Percentiles rank a stretch among this genome's conserved stretches.
These are phyloP conservation scores for Acheta domesticus DNA, from an alignment of 2,888 invertebrate genomes.

Conservation along the genomic window DNA sequence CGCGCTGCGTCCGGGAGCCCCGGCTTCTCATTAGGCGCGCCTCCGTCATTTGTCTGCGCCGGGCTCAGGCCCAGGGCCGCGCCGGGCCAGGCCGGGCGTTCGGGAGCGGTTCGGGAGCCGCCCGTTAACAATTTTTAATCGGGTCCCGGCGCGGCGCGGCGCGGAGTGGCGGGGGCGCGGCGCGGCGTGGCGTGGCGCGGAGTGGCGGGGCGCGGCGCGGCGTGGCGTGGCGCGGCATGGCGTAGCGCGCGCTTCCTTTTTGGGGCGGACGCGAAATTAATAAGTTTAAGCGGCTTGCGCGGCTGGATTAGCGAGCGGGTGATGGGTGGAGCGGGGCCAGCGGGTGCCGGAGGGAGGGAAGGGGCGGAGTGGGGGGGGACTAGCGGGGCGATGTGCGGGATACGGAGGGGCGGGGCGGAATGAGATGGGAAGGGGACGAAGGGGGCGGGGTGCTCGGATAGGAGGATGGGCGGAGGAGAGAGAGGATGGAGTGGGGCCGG, in stretches of 20 bases:
- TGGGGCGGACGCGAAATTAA: conserved; percentile 18
- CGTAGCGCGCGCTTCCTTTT: background rate
- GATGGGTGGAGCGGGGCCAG: background rate
- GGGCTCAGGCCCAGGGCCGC: background rate
- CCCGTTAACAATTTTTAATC: background rate
- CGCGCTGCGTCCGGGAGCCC: background rate
- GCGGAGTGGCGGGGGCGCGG: background rate
- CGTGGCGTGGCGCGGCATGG: background rate
- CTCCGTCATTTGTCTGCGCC: background rate
- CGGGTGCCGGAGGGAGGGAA: background rate
- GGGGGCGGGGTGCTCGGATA: background rate
- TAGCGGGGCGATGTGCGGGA: background rate
- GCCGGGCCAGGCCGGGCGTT: too few species aligned
- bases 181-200: background rate
- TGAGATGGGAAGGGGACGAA: background rate
- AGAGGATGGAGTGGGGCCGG: too few species aligned
- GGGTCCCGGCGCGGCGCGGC: background rate
- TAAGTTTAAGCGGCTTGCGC: conserved; percentile 18
- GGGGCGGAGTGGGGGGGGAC: background rate
- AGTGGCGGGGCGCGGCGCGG: background rate
- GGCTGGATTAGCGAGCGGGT: background rate
- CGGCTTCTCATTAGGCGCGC: conserved; percentile 1
- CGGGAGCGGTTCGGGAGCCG: background rate
- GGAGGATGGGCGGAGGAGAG: too few species aligned
- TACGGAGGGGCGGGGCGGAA: background rate